Conservation (phyloP, 2,797 vertebrate species). For the Amniataba percoides region DNA sequence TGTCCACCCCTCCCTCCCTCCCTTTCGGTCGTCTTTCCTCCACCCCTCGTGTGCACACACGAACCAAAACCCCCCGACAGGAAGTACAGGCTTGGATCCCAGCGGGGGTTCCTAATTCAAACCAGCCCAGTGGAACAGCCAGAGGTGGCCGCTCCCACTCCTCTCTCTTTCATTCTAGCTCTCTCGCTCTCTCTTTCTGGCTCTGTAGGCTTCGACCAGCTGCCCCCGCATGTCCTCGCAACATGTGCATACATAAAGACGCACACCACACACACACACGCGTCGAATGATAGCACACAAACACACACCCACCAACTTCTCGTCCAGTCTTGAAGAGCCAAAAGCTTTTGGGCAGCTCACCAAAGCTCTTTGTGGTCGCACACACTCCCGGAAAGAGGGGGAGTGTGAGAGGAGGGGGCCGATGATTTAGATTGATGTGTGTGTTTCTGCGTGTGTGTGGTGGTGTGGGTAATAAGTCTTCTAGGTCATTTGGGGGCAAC, state of each 20-base stretch:
- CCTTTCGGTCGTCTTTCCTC: constrained; percentile 44
- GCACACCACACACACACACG: constrained; percentile 30
- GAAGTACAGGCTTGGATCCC: constrained; percentile 89
- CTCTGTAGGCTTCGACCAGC: constrained; percentile 67
- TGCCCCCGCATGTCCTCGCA: constrained; percentile 73
- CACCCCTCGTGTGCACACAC: constrained; percentile 52
- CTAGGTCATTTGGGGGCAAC: constrained; percentile 69
- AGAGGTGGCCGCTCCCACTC: constrained; percentile 81
- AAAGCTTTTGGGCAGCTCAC: constrained; percentile 72
- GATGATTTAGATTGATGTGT: constrained; percentile 60
- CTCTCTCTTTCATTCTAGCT: constrained; percentile 39
- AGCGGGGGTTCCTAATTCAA: constrained; percentile 89
- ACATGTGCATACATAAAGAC: constrained; percentile 48
- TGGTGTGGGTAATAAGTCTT: constrained; percentile 48
- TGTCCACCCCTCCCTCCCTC: constrained; percentile 38
- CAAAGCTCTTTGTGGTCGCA: constrained; percentile 74
- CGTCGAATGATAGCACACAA: constrained; percentile 48
- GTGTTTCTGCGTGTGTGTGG: constrained; percentile 13
- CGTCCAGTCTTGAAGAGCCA: constrained; percentile 66
- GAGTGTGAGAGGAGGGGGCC: constrained; percentile 52
- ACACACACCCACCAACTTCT: constrained; percentile 61
- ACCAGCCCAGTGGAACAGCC: constrained; percentile 87
- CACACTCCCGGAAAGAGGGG: constrained; percentile 65
- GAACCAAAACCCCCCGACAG: constrained; percentile 79
- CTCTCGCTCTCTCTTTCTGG: constrained; percentile 51